Evolutionary conservation across 2,888 invertebrate species (phyloP), one percentile per base, ranked within the genome.

Genomic region (Hirudinaria manillensis): DNA sequence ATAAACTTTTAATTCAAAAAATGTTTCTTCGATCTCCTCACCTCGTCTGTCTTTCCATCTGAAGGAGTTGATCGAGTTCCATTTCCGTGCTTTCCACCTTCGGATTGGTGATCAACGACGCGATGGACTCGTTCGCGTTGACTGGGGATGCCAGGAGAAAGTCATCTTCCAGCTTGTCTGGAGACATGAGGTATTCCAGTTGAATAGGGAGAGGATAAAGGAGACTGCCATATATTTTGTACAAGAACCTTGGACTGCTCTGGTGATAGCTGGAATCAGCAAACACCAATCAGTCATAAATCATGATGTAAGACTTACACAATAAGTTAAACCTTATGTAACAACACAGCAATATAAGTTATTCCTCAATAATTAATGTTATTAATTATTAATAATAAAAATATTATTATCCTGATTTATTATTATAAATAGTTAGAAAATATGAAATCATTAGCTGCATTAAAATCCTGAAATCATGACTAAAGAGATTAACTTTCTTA

Each of bases 181-280:
- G 73, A 4, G 73, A 73, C 56, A 73, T 55, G 65, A 73, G 73
- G 32, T 73, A 56, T 16, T 38, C 55, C 13, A 73, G 65, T n/a
- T 55, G 73, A 6, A n/a, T 13, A 10, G 73, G 73, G 10, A 73
- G 24, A 29, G 73, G 73, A n/a, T 56, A 38, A n/a, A 73, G 32
- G 27, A 73, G 38, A 32, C 38, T 24, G 24, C 65, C 73, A 24
- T 73, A 73, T 4, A 73, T 73, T 34, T 45, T 55, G 73, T 73
- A 73, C 73, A 73, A 36, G 13, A 73, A 55, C 6, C 65, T 51
- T 7, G 65, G 36, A 36, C 73, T 56, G n/a, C 32, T 65, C 21
- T 32, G 65, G 13, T 65, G 61, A 24, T 73, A 73, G 24, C 73
- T 73, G 65, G 27, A 45, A 45, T 45, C 0, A n/a, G 45, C n/a